Evolutionary conservation across 1,140 invertebrate species (phyloP).

Genomic region (Bursaphelenchus mucronatus): DNA sequence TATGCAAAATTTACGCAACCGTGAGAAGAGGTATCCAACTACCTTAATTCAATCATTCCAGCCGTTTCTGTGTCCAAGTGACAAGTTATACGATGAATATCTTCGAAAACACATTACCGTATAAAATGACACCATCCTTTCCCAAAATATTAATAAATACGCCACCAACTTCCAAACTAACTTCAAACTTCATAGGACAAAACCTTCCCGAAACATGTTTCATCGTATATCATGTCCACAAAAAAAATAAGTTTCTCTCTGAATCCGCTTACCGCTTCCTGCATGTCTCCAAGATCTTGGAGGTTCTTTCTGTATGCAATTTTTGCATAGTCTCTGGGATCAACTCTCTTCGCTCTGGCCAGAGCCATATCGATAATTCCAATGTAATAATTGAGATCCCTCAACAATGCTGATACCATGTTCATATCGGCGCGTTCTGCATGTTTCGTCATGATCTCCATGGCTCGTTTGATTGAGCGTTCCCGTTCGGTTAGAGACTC

Average conservation of each 20-base stretch:
- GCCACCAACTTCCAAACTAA: too few relatives aligned
- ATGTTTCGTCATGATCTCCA: slow-evolving; percentile 75
- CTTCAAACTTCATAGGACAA: slow-evolving; percentile 9
- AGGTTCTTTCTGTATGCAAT: slow-evolving; percentile 77
- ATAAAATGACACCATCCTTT: too few relatives aligned
- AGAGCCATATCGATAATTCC: slow-evolving; percentile 83
- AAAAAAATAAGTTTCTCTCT: not conserved
- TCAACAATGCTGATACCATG: slow-evolving; percentile 74
- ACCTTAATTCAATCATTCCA: too few relatives aligned
- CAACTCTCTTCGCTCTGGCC: slow-evolving; percentile 75
- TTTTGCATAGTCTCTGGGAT: slow-evolving; percentile 79
- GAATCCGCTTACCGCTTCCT: not conserved
- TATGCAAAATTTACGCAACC: too few relatives aligned
- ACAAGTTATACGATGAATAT: slow-evolving; percentile 33
- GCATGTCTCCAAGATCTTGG: slow-evolving; percentile 44
- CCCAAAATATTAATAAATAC: too few relatives aligned
- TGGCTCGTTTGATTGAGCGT: slow-evolving; percentile 71
- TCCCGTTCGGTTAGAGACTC: slow-evolving; percentile 15
- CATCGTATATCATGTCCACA: slow-evolving; percentile 1
- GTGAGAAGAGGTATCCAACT: too few relatives aligned
- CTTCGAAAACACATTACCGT: slow-evolving; percentile 63
- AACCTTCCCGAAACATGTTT: slow-evolving; percentile 1
- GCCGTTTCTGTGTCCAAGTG: not conserved
- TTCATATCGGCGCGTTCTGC: slow-evolving; percentile 73
- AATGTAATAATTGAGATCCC: slow-evolving; percentile 67